Percentiles rank a stretch among this genome's conserved stretches.
Conservation (phyloP, 2,113 vertebrate genomes). For the Haemorhous mexicanus region DNA sequence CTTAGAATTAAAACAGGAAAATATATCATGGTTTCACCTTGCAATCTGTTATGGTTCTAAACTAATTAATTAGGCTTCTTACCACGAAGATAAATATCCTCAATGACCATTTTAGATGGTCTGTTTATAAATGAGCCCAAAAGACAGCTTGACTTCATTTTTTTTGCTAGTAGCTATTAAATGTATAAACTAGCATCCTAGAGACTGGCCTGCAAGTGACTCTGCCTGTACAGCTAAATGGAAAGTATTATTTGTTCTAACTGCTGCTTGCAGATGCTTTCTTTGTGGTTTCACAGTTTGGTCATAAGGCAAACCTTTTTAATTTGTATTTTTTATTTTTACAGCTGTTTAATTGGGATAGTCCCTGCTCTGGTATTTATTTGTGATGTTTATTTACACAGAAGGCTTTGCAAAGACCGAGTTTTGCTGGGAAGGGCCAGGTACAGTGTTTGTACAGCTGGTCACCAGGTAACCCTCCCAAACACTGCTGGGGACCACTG, state of each 20-base stretch:
- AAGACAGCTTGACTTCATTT: not conserved
- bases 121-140: not conserved
- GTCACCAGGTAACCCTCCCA: slow-evolving; percentile 46
- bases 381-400: slow-evolving; percentile 44
- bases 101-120: not conserved
- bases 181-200: not conserved
- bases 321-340: slow-evolving; percentile 43
- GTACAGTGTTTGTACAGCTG: slow-evolving; percentile 55
- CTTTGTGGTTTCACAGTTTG: slow-evolving; percentile 40
- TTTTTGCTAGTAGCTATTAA: not conserved
- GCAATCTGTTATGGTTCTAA: not conserved
- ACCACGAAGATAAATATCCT: not conserved
- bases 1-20: not conserved
- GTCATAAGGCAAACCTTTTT: slow-evolving; percentile 1
- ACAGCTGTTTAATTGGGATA: slow-evolving; percentile 43
- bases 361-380: slow-evolving; percentile 25
- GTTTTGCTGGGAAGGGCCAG: slow-evolving; percentile 24
- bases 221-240: slow-evolving; percentile 5
- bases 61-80: not conserved
- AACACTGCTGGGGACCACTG: slow-evolving; percentile 5
- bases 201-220: not conserved
- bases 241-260: slow-evolving; percentile 36
- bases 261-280: slow-evolving; percentile 26
- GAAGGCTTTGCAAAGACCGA: slow-evolving; percentile 8
- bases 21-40: not conserved